Evolutionary conservation across 1,140 invertebrate species (phyloP), one percentile per base, ranked within the genome.

Genomic region (Schlechtendalia chinensis): DNA sequence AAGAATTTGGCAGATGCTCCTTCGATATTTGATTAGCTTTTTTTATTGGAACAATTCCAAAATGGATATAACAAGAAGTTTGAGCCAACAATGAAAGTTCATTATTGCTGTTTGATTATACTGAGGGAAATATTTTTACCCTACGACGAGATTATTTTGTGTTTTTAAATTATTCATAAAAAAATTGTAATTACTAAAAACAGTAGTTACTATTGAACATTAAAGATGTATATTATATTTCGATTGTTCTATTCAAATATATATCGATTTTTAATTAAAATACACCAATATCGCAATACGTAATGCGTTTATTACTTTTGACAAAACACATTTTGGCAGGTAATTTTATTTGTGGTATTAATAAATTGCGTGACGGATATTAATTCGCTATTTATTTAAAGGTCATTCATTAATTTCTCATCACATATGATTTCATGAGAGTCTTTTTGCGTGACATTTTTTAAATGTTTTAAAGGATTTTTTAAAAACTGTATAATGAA

Each of bases 1-100:
- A 63, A 63, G n/a, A 79, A 24, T 63, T 79, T 79, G 75, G 75
- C 75, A 61, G 56, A 79, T 79, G 58, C 19, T 63, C 27, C 16
- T 79, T 79, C 14, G 29, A 63, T 39, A 79, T 79, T 79, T 79
- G 75, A 79, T 79, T 63, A 63, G 47, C 69, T 29, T 54, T 72
- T 14, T 19, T 29, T 47, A 16, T 79, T 79, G 75, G 75, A 47
- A 39, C 0, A 0, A n/a, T 29, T 63, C 75, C 75, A 79, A 79
- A 47, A 45, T 79, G 10, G 19, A 63, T 63, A 56, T 61, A 79
- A 79, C 56, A 27, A 47, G 54, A 61, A 61, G 22, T 24, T 79
- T n/a, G 39, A 22, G 54, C 75, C 54, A 79, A 47, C 24, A 79
- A 24, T 29, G 22, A 79, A 79, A 79, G 75, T 79, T 61, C 63